Percentiles rank a stretch among this genome's conserved stretches.
Conservation (phyloP, 1,140 invertebrate genomes). For the Lepidostoma basale region DNA sequence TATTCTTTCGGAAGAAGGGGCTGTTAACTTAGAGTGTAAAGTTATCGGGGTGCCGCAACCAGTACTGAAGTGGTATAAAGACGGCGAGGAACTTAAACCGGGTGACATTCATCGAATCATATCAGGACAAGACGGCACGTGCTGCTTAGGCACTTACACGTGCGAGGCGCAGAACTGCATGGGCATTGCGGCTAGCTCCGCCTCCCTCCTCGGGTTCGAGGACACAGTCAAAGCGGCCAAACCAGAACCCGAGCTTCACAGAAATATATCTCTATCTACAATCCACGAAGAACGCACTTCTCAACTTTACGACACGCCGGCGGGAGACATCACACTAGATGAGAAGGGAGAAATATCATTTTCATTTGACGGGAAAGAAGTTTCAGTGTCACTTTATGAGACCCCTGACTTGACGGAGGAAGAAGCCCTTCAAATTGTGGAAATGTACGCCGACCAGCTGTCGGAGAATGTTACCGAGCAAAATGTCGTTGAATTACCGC, state of each 20-base stretch:
- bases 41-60: conserved; percentile 92
- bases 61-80: conserved; percentile 88
- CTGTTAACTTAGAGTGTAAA: conserved; percentile 91
- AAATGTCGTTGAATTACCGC: conserved; percentile 86
- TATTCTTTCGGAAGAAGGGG: conserved; percentile 83
- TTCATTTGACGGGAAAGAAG: conserved; percentile 89
- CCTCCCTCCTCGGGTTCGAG: conserved; percentile 86
- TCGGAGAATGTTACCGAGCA: conserved; percentile 89
- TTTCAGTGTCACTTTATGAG: conserved; percentile 88
- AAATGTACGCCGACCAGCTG: conserved; percentile 92
- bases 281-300: conserved; percentile 90
- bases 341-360: conserved; percentile 85
- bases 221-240: conserved; percentile 66
- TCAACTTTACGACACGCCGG: conserved; percentile 81
- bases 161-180: conserved; percentile 93
- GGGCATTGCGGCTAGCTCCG: conserved; percentile 87
- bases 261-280: conserved; percentile 83
- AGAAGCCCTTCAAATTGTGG: conserved; percentile 87
- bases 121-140: conserved; percentile 86
- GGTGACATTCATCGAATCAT: conserved; percentile 91
- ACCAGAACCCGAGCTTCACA: conserved; percentile 64
- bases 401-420: conserved; percentile 90
- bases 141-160: conserved; percentile 89
- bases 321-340: conserved; percentile 77
- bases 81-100: conserved; percentile 85